Base-by-base conservation (phyloP, 92 coral and sea anemone genomes). In the Zoanthus solanderi region DNA sequence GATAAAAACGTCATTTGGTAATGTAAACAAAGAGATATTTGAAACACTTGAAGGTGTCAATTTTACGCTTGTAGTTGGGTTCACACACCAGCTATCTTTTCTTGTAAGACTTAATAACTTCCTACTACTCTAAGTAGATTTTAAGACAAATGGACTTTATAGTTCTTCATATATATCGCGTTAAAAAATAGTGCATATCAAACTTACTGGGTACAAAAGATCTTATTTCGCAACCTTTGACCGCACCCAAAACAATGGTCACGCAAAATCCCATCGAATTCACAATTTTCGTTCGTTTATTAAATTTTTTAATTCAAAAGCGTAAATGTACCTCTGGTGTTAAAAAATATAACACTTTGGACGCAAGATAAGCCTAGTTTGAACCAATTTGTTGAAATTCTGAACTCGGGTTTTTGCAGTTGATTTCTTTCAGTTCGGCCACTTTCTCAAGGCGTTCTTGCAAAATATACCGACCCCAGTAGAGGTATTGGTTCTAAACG, bases 241-340 rank as follows among this genome's bases (percentile, higher is more conserved):
- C 42, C 42, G 42, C 42, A 34, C 71, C 71, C 71, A 63, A 63
- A 63, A 63, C 71, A 63, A 15, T 63, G 71, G 71, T 63, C 18
- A 63, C 71, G 7, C 71, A 63, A 63, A 63, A 63, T 63, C 71
- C 71, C 71, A 63, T 63, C 71, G 71, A 63, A 12, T 63, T 63
- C 17, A 63, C 71, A 1, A 63, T 18, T 63, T 63, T 63, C 71
- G 1, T 10, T 63, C 71, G 71, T 63, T 63, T 63, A 63, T 63
- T 16, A 63, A 63, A 63, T 65, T 65, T 65, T 65, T n/a, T 18
- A 65, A 65, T 65, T 13, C 71, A 65, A 65, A 65, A 65, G 31
- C 71, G 32, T 65, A 18, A 65, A 65, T 65, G 71, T n/a, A 65
- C 71, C 71, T 65, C 71, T 65, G 71, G 71, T 3, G 71, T 65